Percentiles rank a stretch among this genome's conserved stretches.
These are phyloP conservation scores for Anser cygnoides DNA, from an alignment of 2,113 vertebrate species.

Conservation along the genomic window DNA sequence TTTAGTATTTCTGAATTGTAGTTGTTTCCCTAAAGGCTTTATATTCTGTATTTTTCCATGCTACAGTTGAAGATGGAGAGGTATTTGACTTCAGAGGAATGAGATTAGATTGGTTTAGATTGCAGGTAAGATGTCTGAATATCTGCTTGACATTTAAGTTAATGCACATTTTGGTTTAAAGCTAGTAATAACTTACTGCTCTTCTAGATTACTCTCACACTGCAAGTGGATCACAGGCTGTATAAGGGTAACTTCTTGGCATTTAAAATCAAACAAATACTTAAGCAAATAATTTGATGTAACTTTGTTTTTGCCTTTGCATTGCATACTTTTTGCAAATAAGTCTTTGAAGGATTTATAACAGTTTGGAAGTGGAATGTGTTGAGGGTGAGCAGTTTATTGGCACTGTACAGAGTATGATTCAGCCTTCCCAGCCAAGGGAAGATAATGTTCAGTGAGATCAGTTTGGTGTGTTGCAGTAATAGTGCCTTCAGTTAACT, in stretches of 20 bases:
- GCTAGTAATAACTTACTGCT: neutral
- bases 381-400: neutral
- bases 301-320: neutral
- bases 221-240: neutral
- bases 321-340: neutral
- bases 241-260: neutral
- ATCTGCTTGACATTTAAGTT: rapidly evolving
- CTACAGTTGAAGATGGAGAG: slow-evolving; percentile 96
- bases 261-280: neutral
- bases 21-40: neutral
- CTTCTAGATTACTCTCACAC: neutral
- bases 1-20: neutral
- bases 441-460: neutral
- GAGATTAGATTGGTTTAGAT: slow-evolving; percentile 98
- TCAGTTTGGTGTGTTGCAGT: neutral
- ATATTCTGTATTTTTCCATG: slow-evolving; percentile 22
- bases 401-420: neutral
- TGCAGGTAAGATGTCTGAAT: slow-evolving; percentile 85
- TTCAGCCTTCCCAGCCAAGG: neutral
- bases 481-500: neutral
- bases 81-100: slow-evolving; percentile 99
- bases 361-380: neutral
- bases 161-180: neutral
- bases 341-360: neutral
- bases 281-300: neutral